Percentiles rank a stretch among this genome's conserved stretches.
Evolutionary conservation across 2,797 vertebrate species (phyloP).

Genomic region (Enteromius anoplus): DNA sequence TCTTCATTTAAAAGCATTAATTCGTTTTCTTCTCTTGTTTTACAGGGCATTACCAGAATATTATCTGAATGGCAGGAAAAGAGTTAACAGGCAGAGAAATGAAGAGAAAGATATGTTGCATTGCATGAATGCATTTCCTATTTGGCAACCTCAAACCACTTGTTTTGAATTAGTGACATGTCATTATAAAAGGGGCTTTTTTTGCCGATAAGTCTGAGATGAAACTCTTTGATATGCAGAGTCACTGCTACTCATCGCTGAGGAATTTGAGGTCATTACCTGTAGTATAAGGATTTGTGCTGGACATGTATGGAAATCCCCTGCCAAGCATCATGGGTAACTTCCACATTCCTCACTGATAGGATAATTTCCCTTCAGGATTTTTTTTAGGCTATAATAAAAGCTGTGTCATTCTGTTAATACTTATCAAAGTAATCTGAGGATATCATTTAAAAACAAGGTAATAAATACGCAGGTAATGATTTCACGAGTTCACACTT

Average conservation of each 20-base stretch:
- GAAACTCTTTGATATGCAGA: conserved; percentile 11
- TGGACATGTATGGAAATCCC: conserved; percentile 22
- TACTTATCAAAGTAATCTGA: background rate
- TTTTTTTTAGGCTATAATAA: background rate
- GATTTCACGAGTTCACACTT: no score
- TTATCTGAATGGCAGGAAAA: background rate
- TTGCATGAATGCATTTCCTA: background rate
- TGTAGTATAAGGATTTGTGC: background rate
- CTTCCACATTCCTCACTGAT: conserved; percentile 27
- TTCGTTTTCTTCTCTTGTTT: no score
- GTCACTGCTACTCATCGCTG: background rate
- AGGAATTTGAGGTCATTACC: conserved; percentile 14
- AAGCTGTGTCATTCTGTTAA: background rate
- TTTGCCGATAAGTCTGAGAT: background rate
- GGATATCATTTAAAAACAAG: background rate
- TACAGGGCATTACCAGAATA: no score
- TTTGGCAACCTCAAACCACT: background rate
- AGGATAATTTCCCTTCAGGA: no score
- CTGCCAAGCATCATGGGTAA: background rate
- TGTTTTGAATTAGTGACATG: background rate
- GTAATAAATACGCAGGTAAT: background rate
- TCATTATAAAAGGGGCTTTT: background rate
- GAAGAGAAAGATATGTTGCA: conserved; percentile 6
- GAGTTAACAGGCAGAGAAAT: background rate
- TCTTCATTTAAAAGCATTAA: no score